Conservation (phyloP, 2,113 vertebrate genomes). For the Neodon shergylaensis region DNA sequence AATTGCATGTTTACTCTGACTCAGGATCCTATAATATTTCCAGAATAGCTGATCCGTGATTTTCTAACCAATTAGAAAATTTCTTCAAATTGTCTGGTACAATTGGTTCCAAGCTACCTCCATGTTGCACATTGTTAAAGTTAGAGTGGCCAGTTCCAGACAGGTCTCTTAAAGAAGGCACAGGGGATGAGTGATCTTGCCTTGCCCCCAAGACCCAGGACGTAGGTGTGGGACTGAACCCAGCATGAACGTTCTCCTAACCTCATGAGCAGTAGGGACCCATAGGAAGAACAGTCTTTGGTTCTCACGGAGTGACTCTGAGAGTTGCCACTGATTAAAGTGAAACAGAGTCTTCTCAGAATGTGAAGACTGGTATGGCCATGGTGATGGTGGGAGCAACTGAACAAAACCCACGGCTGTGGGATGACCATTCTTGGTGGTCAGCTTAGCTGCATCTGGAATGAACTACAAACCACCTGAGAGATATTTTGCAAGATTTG, state of each 20-base stretch:
- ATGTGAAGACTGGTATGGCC: neutral
- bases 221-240: neutral
- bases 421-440: neutral
- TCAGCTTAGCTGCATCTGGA: neutral
- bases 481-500: neutral
- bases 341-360: neutral
- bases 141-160: neutral
- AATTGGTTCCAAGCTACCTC: conserved; percentile 31
- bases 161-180: neutral
- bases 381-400: no score
- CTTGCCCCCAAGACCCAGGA: neutral
- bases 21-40: conserved; percentile 55
- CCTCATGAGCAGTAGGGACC: no score
- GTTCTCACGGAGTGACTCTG: neutral
- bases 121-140: neutral
- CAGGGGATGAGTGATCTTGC: fast-evolving
- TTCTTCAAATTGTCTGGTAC: conserved; percentile 43
- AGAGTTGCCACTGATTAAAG: no score
- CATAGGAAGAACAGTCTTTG: no score
- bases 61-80: conserved; percentile 65
- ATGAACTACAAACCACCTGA: neutral
- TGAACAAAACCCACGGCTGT: neutral
- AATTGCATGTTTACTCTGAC: conserved; percentile 48
- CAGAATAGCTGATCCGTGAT: conserved; percentile 63
- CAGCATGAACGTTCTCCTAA: neutral